Evolutionary conservation across 2,888 invertebrate genomes (phyloP).

Genomic region (Therioaphis trifolii): DNA sequence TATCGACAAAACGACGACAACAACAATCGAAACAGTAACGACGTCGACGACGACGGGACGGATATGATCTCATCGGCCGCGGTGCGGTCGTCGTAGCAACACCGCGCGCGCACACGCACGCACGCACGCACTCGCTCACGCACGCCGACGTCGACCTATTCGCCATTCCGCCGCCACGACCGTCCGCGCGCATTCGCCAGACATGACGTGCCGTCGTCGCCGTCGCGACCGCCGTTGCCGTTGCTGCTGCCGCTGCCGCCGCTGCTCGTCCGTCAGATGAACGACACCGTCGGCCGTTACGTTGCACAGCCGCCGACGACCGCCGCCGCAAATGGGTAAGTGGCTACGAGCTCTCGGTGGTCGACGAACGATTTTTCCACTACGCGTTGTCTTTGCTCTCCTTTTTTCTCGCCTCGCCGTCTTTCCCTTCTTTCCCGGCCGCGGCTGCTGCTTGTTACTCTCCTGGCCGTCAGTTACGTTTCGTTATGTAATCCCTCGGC

Average conservation of each 20-base stretch:
- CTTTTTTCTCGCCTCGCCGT: too few species aligned
- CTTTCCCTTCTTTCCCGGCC: too few species aligned
- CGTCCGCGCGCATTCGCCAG: constrained; percentile 23
- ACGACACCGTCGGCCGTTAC: constrained; percentile 19
- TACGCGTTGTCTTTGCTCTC: too few species aligned
- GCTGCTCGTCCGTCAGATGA: constrained; percentile 5
- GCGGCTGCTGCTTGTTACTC: too few species aligned
- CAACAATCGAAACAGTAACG: too few species aligned
- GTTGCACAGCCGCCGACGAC: constrained; percentile 18
- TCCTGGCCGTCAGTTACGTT: too few species aligned
- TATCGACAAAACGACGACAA: too few species aligned
- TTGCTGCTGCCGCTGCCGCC: not conserved
- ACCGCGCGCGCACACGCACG: too few species aligned
- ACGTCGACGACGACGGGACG: not conserved
- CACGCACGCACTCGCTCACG: not conserved
- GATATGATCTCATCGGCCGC: not conserved
- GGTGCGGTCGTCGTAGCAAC: not conserved
- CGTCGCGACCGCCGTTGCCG: not conserved
- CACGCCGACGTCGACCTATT: not conserved
- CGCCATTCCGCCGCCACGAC: not conserved
- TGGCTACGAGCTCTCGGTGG: not conserved
- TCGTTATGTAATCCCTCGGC: not conserved
- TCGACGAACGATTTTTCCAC: too few species aligned
- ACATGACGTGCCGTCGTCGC: constrained; percentile 44
- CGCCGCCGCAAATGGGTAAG: constrained; percentile 42